phyloP scores from a whole-genome alignment of 1,140 invertebrate genomes.

The Branchinecta lindahli region DNA sequence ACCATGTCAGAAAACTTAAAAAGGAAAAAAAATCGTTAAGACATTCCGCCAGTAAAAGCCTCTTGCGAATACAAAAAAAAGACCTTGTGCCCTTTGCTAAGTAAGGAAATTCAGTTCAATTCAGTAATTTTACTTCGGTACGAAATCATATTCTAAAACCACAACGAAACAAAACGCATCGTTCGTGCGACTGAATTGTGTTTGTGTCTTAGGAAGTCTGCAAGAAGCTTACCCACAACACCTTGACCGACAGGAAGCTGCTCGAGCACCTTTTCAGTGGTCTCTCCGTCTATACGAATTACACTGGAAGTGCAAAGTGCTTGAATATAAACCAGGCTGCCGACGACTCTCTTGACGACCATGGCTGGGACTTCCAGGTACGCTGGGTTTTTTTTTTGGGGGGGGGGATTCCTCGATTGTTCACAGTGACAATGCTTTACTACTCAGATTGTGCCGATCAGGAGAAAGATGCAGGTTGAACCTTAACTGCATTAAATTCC shows the following conservation, averaged over 20 bases:
- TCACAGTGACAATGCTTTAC: slow-evolving; percentile 14
- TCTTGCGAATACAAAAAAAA: no score
- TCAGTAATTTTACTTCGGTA: no score
- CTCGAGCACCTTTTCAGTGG: slow-evolving; percentile 47
- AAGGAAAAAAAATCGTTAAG: no score
- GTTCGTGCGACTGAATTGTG: no score
- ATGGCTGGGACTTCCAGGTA: slow-evolving; percentile 62
- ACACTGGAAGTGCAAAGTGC: slow-evolving; percentile 51
- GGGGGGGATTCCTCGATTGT: neutral
- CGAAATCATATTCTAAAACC: no score
- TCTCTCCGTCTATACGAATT: slow-evolving; percentile 62
- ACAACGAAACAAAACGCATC: no score
- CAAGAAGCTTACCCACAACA: slow-evolving; percentile 35
- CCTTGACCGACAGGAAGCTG: slow-evolving; percentile 36
- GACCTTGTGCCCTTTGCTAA: no score
- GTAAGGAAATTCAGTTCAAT: no score
- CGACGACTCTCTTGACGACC: slow-evolving; percentile 41
- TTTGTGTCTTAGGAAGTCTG: slow-evolving; percentile 37
- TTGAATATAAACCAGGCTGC: slow-evolving; percentile 39
- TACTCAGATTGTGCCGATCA: slow-evolving; percentile 10
- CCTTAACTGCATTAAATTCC: no score
- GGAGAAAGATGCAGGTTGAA: no score
- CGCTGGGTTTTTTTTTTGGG: slow-evolving; percentile 13
- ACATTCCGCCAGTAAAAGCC: no score
- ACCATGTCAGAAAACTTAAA: no score